Base-by-base conservation (phyloP, 1,140 invertebrate genomes). In the Aleiodes sp. region DNA sequence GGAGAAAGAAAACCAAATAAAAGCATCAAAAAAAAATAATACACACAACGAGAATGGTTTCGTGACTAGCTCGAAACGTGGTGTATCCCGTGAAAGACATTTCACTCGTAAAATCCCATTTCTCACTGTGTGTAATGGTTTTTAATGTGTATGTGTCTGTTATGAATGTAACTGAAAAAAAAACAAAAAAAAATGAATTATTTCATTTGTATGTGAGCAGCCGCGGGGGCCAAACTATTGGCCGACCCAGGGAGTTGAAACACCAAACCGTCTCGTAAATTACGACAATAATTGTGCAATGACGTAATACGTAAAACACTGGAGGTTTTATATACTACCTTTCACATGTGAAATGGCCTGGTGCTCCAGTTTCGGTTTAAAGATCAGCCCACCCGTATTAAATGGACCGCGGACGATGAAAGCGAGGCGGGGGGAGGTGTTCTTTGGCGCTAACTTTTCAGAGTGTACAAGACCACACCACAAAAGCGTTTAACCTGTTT, bases 251-350 rank as follows among this genome's bases (percentile, higher is more conserved):
- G n/a, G 57, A 33, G 56, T 26, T 59, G 56, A 59, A 59, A 60
- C 52, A 61, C 56, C 52, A 46, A 63, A 62, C 14, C 57, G 37
- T n/a, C 19, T 37, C 62, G 46, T 43, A 56, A 68, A 67, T 28
- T 26, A 14, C 28, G 76, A 71, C 77, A 75, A 76, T 79, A 76
- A 75, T 76, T 73, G 16, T 64, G 33, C 70, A 41, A 26, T 73
- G 73, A 78, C 57, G 75, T 57, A 68, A 72, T 59, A 29, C 28
- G 7, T 33, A 52, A 46, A 46, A 52, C 19, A 52, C 19, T 8
- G 21, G 26, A 16, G 46, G 46, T 35, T 31, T 3, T 59, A 33
- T 8, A 33, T 33, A 33, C 12, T 33, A 59, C 28, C 28, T 29
- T 59, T 29, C 28, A 31, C 26, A 59, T 59, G 56, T 59, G 28